Base-by-base conservation (phyloP, 2,888 invertebrate genomes). In the Thymelicus lineola region DNA sequence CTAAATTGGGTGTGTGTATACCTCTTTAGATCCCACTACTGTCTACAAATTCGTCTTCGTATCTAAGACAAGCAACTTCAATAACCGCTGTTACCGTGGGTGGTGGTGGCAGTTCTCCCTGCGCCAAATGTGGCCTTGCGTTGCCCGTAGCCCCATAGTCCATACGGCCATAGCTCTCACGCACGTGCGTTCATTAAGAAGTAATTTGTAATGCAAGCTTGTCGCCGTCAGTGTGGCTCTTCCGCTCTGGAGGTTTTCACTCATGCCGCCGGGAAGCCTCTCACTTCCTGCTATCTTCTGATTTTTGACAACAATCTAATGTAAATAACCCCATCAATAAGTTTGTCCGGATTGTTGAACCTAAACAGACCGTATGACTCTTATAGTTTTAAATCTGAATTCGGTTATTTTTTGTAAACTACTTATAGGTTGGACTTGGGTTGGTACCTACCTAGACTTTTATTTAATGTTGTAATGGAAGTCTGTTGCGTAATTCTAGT, bases 161-260 rank as follows among this genome's bases (percentile, higher is more conserved):
- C n/a, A 28, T 28, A 28, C 7, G 3, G 38, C 42, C 70, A 48
- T 58, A 71, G 78, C 62, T 71, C 53, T 53, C 53, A 79, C 78
- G 82, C 87, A 87, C 89, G 89, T 90, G 91, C 80, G 86, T 89
- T 86, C 89, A 88, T 90, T 90, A 90, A 83, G 81, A 78, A 82
- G 88, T 86, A 86, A 90, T 93, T 93, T 90, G 90, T 92, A 91
- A 90, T 88, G 88, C 90, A 88, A 81, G 86, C 85, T 82, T 83
- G 90, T 88, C 86, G 77, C 73, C 77, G 79, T 78, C 81, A 81
- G 79, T 81, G 70, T 81, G 79, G 79, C 78, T 64, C 91, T 92
- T 92, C 91, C 92, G 91, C 82, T 83, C 85, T 82, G 71, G 75
- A 81, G 84, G 83, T 87, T 87, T 83, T 90, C 88, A 90, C 85